These are phyloP conservation scores for Hippocampus kuda DNA, from an alignment of 2,797 vertebrate species.

Conservation along the genomic window DNA sequence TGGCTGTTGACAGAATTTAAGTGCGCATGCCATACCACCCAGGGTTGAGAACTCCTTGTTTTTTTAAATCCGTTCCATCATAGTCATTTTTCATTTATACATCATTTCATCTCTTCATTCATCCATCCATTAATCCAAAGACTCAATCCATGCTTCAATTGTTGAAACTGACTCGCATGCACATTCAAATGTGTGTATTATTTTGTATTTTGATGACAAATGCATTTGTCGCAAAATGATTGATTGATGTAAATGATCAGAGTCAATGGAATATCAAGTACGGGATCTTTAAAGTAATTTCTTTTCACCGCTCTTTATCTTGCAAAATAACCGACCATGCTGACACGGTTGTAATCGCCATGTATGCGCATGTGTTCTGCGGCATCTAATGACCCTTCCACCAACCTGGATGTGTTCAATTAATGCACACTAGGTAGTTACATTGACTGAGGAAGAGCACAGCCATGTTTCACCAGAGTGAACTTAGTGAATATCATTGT, in stretches of 20 bases:
- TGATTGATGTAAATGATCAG: neutral
- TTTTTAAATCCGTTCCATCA: slow-evolving; percentile 37
- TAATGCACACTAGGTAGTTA: no score
- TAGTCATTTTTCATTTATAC: slow-evolving; percentile 34
- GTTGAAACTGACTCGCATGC: slow-evolving; percentile 27
- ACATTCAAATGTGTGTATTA: neutral
- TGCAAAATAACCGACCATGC: neutral
- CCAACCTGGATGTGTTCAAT: slow-evolving; percentile 82
- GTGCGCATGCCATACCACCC: slow-evolving; percentile 49
- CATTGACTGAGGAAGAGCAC: slow-evolving; percentile 10
- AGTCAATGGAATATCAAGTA: slow-evolving; percentile 37
- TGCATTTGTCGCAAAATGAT: neutral
- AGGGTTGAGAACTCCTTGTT: slow-evolving; percentile 31
- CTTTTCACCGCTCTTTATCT: slow-evolving; percentile 2
- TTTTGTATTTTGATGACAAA: neutral
- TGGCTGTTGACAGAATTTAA: slow-evolving; percentile 36
- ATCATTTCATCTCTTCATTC: slow-evolving; percentile 19
- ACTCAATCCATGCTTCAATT: slow-evolving; percentile 41
- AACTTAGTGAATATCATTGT: slow-evolving; percentile 37
- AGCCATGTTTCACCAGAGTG: slow-evolving; percentile 32
- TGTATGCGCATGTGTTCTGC: slow-evolving; percentile 7
- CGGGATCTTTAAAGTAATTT: slow-evolving; percentile 53
- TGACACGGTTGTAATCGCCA: slow-evolving; percentile 18
- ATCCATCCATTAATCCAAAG: slow-evolving; percentile 12
- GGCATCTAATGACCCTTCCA: slow-evolving; percentile 79